phyloP scores from a whole-genome alignment of 2,113 vertebrate species.

The Clarias macrocephalus region DNA sequence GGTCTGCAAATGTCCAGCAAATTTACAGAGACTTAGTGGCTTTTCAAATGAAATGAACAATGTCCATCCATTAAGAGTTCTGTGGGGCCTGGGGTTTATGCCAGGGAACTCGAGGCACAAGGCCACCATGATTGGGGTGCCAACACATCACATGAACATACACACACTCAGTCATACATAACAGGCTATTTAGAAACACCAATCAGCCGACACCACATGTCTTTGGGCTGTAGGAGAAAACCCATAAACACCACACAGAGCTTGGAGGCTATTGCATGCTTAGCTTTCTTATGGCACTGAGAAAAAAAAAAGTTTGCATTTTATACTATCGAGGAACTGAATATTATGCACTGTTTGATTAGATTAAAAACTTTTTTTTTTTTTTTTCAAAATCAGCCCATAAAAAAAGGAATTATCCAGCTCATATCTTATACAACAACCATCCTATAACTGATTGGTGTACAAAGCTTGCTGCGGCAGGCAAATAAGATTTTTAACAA shows the following conservation, averaged over 20 bases:
- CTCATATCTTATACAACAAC: background rate
- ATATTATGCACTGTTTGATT: background rate
- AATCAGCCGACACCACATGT: too few species aligned
- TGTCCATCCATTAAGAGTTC: too few species aligned
- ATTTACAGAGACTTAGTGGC: background rate
- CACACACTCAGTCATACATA: too few species aligned
- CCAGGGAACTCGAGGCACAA: too few species aligned
- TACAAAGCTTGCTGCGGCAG: background rate
- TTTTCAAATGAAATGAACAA: background rate
- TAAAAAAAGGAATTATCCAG: background rate
- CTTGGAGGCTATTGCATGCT: too few species aligned
- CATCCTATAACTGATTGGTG: background rate
- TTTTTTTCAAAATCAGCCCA: background rate
- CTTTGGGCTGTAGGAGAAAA: too few species aligned
- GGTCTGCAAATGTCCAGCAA: background rate
- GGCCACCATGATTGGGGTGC: too few species aligned
- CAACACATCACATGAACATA: too few species aligned
- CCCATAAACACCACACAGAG: too few species aligned
- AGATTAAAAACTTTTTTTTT: background rate
- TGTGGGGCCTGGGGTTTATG: too few species aligned
- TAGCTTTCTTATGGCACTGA: too few species aligned
- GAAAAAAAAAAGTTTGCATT: background rate
- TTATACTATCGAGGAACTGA: background rate
- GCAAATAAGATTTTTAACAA: conserved; percentile 3
- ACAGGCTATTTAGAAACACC: too few species aligned